Base-by-base conservation (phyloP, 1,140 invertebrate species). In the Zaprionus kolodkinae region DNA sequence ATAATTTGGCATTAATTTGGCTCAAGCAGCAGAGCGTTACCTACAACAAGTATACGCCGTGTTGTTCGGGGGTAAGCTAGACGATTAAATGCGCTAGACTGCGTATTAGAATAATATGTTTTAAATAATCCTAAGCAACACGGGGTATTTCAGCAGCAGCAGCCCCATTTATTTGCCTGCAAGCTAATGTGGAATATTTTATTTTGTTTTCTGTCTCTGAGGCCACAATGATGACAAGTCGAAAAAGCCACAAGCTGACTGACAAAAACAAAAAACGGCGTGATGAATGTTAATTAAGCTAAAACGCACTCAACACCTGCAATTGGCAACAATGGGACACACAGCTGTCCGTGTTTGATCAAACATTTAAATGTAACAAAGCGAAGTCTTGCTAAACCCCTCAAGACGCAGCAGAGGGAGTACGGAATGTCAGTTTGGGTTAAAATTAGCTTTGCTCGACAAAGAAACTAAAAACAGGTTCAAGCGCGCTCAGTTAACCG, bases 231-330 rank as follows among this genome's bases (percentile, higher is more conserved):
- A 48, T 6, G 45, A 3, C 45, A 35, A 35, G 10, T 35, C 10
- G 45, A 50, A 50, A 50, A 48, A 11, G 12, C 33, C 38, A 30
- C 15, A 50, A 66, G 1, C 11, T 17, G 45, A 17, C 45, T 21
- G 45, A 12, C 45, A 50, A 21, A 17, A 30, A 12, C 45, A 50
- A 21, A 17, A 30, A 74, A 57, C 9, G 38, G 6, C 35, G 60
- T 57, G 52, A 64, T 75, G 67, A 75, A 71, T 70, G 33, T 64
- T 15, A 45, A 45, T 6, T 15, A 15, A n/a, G 40, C 21, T 64
- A 54, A 60, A 54, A 38, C 52, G 52, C 27, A 55, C 56, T 73
- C 62, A 76, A 73, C 74, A 76, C 70, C 70, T 76, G 74, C 70
- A 66, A 33, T 48, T 72, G 72, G 48, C 45, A 50, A 35, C 66